Conservation (phyloP, 2,113 vertebrate genomes). For the Synodontis membranacea region DNA sequence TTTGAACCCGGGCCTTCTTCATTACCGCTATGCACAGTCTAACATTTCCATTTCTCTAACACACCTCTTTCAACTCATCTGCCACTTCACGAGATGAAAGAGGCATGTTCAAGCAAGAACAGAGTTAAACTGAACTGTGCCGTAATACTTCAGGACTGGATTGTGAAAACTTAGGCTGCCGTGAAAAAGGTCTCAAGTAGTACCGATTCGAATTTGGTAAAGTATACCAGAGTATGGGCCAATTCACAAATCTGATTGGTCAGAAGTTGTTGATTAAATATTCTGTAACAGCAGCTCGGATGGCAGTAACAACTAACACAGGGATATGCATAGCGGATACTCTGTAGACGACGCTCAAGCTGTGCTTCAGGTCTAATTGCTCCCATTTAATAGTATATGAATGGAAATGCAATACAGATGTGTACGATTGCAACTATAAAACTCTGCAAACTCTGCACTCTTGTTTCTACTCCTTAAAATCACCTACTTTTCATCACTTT, state of each 20-base stretch:
- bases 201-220: neutral
- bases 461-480: too few relatives aligned
- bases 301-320: neutral
- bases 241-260: neutral
- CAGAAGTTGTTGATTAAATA: neutral
- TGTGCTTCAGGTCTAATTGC: too few relatives aligned
- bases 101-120: neutral
- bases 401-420: too few relatives aligned
- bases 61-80: conserved; percentile 1
- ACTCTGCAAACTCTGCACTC: too few relatives aligned
- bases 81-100: neutral
- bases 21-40: neutral
- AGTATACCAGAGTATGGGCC: neutral
- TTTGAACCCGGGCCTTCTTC: neutral
- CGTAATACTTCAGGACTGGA: neutral
- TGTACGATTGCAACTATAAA: too few relatives aligned
- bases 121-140: neutral
- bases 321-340: neutral
- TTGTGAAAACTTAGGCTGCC: neutral
- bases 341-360: too few relatives aligned
- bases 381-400: too few relatives aligned
- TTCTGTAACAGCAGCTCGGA: neutral
- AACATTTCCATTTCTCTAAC: neutral
- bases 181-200: neutral
- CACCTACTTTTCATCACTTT: too few relatives aligned